These are phyloP conservation scores for Peromyscus nudipes DNA, from an alignment of 2,797 vertebrate species.

Conservation along the genomic window DNA sequence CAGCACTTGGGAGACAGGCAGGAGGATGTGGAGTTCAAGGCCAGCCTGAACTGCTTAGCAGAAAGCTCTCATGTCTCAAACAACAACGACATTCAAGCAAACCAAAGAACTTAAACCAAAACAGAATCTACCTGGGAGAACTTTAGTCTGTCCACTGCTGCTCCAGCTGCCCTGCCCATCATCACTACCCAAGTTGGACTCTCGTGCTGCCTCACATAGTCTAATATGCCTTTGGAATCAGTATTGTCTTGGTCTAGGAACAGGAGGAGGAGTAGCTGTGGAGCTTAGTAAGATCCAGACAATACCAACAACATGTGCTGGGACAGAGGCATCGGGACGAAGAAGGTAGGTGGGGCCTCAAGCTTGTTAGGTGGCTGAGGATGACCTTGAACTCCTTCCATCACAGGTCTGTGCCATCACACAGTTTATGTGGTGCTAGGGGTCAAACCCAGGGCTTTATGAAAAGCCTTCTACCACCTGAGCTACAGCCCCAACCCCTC, in stretches of 20 bases:
- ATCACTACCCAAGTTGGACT: not conserved
- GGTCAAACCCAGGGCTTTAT: not conserved
- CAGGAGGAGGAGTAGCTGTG: not conserved
- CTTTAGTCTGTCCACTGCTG: not conserved
- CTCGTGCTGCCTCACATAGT: not conserved
- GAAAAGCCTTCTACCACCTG: not conserved
- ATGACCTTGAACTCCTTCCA: not conserved
- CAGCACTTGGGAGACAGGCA: not conserved
- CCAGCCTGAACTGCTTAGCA: not conserved
- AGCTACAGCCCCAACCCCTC: not conserved
- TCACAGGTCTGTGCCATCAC: not conserved
- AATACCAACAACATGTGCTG: not conserved
- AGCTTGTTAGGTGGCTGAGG: not conserved
- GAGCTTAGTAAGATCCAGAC: not conserved
- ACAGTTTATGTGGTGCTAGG: too few species aligned
- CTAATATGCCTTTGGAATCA: not conserved
- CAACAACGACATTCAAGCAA: not conserved
- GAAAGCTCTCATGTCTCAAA: not conserved
- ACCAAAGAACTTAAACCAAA: not conserved
- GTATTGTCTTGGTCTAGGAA: not conserved
- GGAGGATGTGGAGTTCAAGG: not conserved
- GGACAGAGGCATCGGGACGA: not conserved
- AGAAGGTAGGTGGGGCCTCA: not conserved
- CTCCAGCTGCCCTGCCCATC: not conserved
- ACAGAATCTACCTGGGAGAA: not conserved